These are phyloP conservation scores for Ophioninae sp. DNA, from an alignment of 2,888 invertebrate species.

Conservation along the genomic window DNA sequence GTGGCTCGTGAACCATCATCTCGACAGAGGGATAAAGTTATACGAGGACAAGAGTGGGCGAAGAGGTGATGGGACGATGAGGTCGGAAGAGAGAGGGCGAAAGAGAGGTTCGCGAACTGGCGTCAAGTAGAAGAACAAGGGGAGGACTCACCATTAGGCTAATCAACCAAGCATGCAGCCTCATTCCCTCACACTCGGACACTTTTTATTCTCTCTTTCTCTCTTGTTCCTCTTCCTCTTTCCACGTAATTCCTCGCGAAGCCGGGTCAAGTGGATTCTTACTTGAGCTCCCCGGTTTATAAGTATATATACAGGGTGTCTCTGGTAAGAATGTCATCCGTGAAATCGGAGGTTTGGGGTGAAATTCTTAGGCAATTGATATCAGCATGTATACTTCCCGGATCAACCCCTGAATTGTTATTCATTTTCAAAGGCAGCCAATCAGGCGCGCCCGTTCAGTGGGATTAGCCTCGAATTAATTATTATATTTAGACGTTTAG, in stretches of 20 bases:
- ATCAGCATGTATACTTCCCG: too few species aligned
- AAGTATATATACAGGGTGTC: constrained; percentile 4
- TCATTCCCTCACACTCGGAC: constrained; percentile 67
- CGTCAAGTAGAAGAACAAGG: constrained; percentile 78
- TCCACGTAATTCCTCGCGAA: constrained; percentile 20
- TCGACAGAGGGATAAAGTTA: constrained; percentile 57
- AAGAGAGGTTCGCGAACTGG: constrained; percentile 76
- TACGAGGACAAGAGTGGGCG: constrained; percentile 49
- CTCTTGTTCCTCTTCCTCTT: constrained; percentile 17
- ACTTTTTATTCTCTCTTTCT: constrained; percentile 20
- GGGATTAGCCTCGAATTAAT: too few species aligned
- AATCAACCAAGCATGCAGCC: constrained; percentile 78
- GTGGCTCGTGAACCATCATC: constrained; percentile 52
- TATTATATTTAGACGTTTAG: too few species aligned
- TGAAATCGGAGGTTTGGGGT: too few species aligned
- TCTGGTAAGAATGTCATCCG: too few species aligned
- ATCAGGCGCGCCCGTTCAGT: too few species aligned
- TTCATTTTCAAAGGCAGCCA: too few species aligned
- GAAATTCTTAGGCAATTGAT: too few species aligned
- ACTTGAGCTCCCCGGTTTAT: constrained; percentile 57
- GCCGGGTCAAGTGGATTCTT: constrained; percentile 76
- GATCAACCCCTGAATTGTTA: too few species aligned
- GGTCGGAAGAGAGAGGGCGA: constrained; percentile 54
- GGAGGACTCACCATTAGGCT: constrained; percentile 79
- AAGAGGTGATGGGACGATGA: constrained; percentile 51